A percentile compares a stretch with the other conserved stretches of the same genome.
Evolutionary conservation across 53 echinoderm and acorn worm species (phyloP).

Genomic region (Arbacia lixula): DNA sequence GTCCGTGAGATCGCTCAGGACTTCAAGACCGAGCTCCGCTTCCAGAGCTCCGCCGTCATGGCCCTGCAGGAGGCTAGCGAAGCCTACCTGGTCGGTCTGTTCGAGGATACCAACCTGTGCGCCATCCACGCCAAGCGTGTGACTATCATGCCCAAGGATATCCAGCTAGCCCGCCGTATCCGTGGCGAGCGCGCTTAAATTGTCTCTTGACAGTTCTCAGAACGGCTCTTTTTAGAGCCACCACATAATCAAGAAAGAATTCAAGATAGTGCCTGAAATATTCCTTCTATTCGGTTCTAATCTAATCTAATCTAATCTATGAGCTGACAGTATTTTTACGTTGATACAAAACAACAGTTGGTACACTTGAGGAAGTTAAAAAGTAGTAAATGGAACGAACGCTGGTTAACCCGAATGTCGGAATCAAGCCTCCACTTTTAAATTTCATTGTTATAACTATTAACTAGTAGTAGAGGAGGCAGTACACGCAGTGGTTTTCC

Average conservation of each 20-base stretch:
- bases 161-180: conserved; percentile 99
- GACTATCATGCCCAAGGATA: conserved; percentile 97
- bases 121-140: conserved; percentile 94
- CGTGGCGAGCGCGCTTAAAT: conserved; percentile 95
- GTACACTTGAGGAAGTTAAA: too few species aligned
- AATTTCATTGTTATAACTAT: too few species aligned
- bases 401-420: too few species aligned
- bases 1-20: conserved; percentile 97
- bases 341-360: too few species aligned
- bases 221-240: conserved; percentile 54
- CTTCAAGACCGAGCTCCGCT: conserved; percentile 96
- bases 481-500: too few species aligned
- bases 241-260: conserved; percentile 7
- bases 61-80: conserved; percentile 92
- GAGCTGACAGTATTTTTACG: too few species aligned
- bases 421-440: too few species aligned
- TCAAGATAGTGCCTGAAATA: background rate
- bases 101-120: conserved; percentile 91
- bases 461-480: too few species aligned
- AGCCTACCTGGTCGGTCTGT: conserved; percentile 86
- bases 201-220: background rate
- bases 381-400: too few species aligned
- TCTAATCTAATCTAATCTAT: too few species aligned
- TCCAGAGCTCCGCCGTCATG: conserved; percentile 95
- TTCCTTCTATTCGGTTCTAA: too few species aligned